Evolutionary conservation across 1,140 invertebrate genomes (phyloP), one percentile per base, ranked within the genome.

Genomic region (Zaprionus gabonicus): DNA sequence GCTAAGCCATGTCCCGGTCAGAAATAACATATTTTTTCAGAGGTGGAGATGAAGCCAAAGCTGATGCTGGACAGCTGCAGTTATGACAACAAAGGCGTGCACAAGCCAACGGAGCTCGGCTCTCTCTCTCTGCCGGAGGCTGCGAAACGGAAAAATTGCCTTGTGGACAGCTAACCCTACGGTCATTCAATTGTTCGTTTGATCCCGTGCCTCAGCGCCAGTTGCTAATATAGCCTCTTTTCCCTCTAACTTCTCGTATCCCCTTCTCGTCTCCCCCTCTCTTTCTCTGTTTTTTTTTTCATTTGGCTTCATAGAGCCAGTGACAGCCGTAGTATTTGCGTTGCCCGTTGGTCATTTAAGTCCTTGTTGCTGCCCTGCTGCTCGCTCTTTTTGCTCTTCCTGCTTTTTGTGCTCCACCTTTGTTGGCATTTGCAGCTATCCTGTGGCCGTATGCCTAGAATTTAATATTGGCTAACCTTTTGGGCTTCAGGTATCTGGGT

Each of bases 71-170:
- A 7, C 46, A 69, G 66, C 38, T 59, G 41, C 78, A 64, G 78
- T 81, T 81, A 81, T 81, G 78, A 81, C 79, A 81, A 81, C 78
- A 81, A 81, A 79, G 58, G 78, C 78, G 31, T 31, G 60, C 49
- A 59, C 69, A 63, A 80, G 60, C 65, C 49, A 80, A 63, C 65
- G n/a, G 44, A 51, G 38, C 34, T 10, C 51, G 56, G n/a, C 27
- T 25, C 23, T 20, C 1, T 28, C 27, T 36, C 23, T 20, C 1
- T 28, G 10, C 64, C 64, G 49, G 44, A 31, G 44, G 31, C 15
- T 51, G 10, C 23, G 20, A 17, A 17, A 53, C n/a, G 17, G 31
- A 20, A 31, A 17, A n/a, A 58, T 69, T 69, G 66, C 56, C 66
- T 69, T 51, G 28, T 69, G 66, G 55, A 49, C 56, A 59, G 41